A percentile compares a stretch with the other conserved stretches of the same genome.
Evolutionary conservation across 2,113 vertebrate species (phyloP).

Genomic region (Hippopotamus amphibius): DNA sequence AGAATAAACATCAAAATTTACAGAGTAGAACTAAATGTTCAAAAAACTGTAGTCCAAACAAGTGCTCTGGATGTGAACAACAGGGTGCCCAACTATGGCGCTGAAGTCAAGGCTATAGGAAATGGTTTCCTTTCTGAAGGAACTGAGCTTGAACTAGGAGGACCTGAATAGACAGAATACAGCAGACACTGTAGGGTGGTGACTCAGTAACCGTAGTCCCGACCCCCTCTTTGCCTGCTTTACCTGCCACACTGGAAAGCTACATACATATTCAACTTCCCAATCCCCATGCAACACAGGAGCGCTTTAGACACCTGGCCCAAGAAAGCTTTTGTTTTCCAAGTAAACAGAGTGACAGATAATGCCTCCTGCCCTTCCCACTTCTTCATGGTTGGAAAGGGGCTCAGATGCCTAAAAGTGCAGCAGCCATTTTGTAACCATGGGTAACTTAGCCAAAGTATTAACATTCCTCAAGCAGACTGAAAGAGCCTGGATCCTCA

Average conservation of each 20-base stretch:
- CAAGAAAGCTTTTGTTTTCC: neutral
- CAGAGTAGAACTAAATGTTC: neutral
- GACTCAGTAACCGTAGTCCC: neutral
- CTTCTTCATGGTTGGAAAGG: neutral
- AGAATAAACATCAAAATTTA: neutral
- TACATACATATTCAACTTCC: neutral
- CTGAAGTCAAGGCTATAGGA: neutral
- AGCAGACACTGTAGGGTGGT: neutral
- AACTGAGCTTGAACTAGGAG: neutral
- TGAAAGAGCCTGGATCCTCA: neutral
- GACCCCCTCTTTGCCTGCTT: neutral
- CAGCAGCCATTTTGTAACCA: neutral
- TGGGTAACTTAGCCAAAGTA: neutral
- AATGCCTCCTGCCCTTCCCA: neutral
- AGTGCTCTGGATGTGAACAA: neutral
- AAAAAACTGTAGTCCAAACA: neutral
- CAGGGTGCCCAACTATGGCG: neutral
- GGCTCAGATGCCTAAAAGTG: neutral
- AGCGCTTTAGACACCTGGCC: neutral
- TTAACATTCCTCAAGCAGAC: neutral
- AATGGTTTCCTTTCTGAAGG: neutral
- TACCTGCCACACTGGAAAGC: neutral
- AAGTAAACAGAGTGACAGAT: neutral
- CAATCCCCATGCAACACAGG: neutral
- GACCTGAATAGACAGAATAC: rapidly evolving